Percentiles rank a stretch among this genome's conserved stretches.
These are phyloP conservation scores for Kryptopterus vitreolus DNA, from an alignment of 2,797 vertebrate genomes.

Conservation along the genomic window DNA sequence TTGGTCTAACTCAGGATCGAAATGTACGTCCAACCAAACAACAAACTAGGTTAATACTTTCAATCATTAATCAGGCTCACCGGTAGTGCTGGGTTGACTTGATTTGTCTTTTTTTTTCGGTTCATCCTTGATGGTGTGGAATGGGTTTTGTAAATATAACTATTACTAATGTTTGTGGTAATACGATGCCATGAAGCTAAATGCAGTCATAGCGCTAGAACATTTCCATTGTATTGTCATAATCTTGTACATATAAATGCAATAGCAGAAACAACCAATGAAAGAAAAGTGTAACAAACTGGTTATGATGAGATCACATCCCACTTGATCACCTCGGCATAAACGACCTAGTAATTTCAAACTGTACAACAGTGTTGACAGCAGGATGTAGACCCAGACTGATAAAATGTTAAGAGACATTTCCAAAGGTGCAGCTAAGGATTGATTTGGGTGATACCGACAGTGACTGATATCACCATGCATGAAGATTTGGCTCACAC, in stretches of 20 bases:
- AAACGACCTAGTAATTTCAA: neutral
- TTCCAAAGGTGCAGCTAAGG: neutral
- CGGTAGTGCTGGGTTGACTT: neutral
- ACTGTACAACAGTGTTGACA: neutral
- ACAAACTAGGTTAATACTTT: neutral
- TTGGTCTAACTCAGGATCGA: neutral
- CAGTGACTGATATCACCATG: neutral
- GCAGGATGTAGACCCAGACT: neutral
- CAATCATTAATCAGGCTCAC: neutral
- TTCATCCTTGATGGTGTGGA: neutral
- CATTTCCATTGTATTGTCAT: neutral
- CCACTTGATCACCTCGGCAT: neutral
- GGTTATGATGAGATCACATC: neutral
- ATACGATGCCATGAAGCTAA: no score
- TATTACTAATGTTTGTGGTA: neutral
- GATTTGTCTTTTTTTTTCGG: neutral
- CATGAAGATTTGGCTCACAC: neutral
- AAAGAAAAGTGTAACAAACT: neutral
- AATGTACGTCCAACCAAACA: neutral
- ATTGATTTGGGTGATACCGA: neutral
- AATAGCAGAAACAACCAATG: neutral
- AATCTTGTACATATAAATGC: neutral
- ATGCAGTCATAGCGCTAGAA: neutral
- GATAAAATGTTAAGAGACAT: neutral
- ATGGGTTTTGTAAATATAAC: neutral